Percentiles rank a stretch among this genome's conserved stretches.
phyloP scores from a whole-genome alignment of 2,797 vertebrate genomes.

The Epinephelus coioides region DNA sequence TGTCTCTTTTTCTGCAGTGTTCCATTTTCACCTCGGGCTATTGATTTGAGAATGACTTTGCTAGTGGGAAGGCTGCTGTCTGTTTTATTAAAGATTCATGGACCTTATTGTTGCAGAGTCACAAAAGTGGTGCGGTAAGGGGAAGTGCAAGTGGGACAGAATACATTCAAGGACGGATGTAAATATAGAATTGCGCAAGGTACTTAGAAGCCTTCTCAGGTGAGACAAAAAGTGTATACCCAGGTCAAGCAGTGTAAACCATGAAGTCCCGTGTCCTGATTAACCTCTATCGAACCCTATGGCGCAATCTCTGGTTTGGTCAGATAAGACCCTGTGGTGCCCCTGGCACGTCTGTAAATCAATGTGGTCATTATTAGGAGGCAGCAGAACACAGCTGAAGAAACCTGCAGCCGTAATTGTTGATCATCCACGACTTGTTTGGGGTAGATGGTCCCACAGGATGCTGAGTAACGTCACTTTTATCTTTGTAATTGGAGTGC shows the following conservation, averaged over 20 bases:
- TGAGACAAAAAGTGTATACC: background rate
- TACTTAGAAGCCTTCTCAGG: background rate
- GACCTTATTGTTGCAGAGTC: slow-evolving; percentile 30
- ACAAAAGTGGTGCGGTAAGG: slow-evolving; percentile 19
- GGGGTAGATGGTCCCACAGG: background rate
- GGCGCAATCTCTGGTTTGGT: background rate
- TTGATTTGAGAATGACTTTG: slow-evolving; percentile 11
- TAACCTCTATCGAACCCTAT: background rate
- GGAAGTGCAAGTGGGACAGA: slow-evolving; percentile 21
- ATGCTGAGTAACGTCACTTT: background rate
- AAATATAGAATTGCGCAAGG: background rate
- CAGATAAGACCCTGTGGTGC: slow-evolving; percentile 25
- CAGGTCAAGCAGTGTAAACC: background rate
- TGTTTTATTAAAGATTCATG: slow-evolving; percentile 59
- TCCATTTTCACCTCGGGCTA: slow-evolving; percentile 2
- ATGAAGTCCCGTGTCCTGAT: background rate
- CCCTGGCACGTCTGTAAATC: slow-evolving; percentile 16
- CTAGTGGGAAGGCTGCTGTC: slow-evolving; percentile 21
- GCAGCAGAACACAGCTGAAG: slow-evolving; percentile 1
- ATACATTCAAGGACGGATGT: background rate
- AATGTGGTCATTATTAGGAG: background rate
- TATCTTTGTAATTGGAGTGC: background rate
- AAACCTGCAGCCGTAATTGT: slow-evolving; percentile 11
- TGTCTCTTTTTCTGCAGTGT: background rate
- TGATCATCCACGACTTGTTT: background rate